Percentiles rank a stretch among this genome's conserved stretches.
These are phyloP conservation scores for Diarsia rubi DNA, from an alignment of 2,888 invertebrate species.

Conservation along the genomic window DNA sequence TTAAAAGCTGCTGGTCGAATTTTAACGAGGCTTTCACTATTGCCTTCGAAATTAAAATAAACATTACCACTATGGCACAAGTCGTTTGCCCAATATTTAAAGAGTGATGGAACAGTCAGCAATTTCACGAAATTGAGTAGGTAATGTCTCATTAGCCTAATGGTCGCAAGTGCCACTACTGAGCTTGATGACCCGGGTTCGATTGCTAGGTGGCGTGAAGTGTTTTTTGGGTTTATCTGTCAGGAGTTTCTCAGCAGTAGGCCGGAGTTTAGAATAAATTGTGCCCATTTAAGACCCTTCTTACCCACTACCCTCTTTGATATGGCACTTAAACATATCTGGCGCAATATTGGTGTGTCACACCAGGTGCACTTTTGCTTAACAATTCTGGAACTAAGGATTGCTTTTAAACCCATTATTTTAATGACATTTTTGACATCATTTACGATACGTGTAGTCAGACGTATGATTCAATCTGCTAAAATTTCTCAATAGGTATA, in stretches of 20 bases:
- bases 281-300: not conserved
- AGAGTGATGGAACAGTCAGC: slow-evolving; percentile 10
- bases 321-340: not conserved
- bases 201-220: not conserved
- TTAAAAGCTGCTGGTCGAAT: slow-evolving; percentile 58
- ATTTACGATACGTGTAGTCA: not conserved
- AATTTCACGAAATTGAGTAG: not conserved
- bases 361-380: not conserved
- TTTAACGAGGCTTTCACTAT: slow-evolving; percentile 60
- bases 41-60: slow-evolving; percentile 58
- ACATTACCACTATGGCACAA: slow-evolving; percentile 36
- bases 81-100: slow-evolving; percentile 24
- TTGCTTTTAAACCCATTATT: not conserved
- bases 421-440: not conserved
- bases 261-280: too few relatives aligned
- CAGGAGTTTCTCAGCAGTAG: not conserved
- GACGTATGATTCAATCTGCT: not conserved
- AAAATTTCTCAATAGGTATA: not conserved
- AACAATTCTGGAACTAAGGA: not conserved
- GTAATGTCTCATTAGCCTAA: not conserved
- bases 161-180: not conserved
- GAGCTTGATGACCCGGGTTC: not conserved
- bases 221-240: not conserved
- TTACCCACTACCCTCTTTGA: not conserved
- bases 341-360: not conserved